Percentiles rank a stretch among this genome's conserved stretches.
Evolutionary conservation across 2,797 vertebrate species (phyloP).

Genomic region (Micrastur ruficollis): DNA sequence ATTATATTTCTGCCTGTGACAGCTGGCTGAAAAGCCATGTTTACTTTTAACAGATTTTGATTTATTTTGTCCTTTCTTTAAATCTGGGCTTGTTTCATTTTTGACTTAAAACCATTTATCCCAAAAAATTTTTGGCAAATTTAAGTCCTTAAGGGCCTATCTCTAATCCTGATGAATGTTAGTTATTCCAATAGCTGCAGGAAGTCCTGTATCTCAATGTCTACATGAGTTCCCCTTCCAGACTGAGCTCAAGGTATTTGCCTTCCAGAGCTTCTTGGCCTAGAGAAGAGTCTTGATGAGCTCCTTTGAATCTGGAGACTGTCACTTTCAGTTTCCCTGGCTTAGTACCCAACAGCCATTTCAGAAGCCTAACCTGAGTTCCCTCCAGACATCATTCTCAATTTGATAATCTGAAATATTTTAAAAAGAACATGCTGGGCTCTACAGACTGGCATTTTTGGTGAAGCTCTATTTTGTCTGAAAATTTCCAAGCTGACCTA

Average conservation of each 20-base stretch:
- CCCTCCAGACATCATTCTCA: not conserved
- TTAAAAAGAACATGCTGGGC: not conserved
- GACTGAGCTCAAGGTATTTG: not conserved
- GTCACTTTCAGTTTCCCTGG: not conserved
- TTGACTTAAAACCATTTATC: not conserved
- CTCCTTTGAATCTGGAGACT: not conserved
- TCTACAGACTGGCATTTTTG: not conserved
- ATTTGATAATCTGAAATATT: not conserved
- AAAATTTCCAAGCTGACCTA: slow-evolving; percentile 15
- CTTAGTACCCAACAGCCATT: not conserved
- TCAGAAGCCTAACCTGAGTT: not conserved
- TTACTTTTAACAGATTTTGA: not conserved
- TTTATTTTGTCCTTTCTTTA: not conserved
- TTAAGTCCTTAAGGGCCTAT: not conserved
- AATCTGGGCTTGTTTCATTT: not conserved
- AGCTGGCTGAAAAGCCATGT: not conserved
- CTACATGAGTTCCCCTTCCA: not conserved
- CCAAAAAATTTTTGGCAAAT: not conserved
- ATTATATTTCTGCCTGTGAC: not conserved
- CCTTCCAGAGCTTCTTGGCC: not conserved
- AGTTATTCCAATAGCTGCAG: not conserved
- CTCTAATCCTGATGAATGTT: not conserved
- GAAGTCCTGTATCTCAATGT: not conserved
- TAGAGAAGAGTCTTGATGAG: not conserved
- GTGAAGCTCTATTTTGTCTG: not conserved